Conservation (phyloP, 2,888 invertebrate species). For the Myopa testacea region DNA sequence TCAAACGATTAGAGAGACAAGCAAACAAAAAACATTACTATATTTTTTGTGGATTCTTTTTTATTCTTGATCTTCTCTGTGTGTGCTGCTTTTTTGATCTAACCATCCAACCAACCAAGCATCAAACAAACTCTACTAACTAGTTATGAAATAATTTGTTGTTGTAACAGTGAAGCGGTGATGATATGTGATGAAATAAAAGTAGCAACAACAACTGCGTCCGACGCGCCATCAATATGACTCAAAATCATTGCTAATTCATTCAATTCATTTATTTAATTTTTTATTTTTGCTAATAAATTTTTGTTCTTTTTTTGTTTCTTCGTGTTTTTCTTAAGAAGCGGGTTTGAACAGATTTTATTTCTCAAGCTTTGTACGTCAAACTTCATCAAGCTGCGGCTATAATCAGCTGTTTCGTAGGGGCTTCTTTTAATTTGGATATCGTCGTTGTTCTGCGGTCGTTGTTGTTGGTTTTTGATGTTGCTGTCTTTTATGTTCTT, state of each 20-base stretch:
- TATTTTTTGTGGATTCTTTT: too few species aligned
- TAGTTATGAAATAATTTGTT: neutral
- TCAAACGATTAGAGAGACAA: neutral
- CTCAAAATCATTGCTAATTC: slow-evolving; percentile 24
- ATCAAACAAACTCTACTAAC: neutral
- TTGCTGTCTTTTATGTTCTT: neutral
- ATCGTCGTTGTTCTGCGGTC: neutral
- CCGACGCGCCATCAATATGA: slow-evolving; percentile 27
- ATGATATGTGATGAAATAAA: neutral
- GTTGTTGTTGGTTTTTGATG: neutral
- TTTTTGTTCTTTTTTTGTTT: neutral
- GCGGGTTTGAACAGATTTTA: slow-evolving; percentile 19
- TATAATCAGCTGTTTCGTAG: slow-evolving; percentile 31
- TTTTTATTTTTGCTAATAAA: neutral
- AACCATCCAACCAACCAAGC: neutral
- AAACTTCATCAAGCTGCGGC: neutral
- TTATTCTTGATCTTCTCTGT: neutral
- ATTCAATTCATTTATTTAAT: slow-evolving; percentile 27
- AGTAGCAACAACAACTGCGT: slow-evolving; percentile 33
- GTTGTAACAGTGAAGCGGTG: neutral
- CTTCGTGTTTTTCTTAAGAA: neutral
- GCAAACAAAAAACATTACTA: too few species aligned
- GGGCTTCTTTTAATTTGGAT: neutral
- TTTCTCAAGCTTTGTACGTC: neutral
- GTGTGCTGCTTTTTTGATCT: neutral